Evolutionary conservation across 2,888 invertebrate species (phyloP), one percentile per base, ranked within the genome.

Genomic region (Spisula subtruncata): DNA sequence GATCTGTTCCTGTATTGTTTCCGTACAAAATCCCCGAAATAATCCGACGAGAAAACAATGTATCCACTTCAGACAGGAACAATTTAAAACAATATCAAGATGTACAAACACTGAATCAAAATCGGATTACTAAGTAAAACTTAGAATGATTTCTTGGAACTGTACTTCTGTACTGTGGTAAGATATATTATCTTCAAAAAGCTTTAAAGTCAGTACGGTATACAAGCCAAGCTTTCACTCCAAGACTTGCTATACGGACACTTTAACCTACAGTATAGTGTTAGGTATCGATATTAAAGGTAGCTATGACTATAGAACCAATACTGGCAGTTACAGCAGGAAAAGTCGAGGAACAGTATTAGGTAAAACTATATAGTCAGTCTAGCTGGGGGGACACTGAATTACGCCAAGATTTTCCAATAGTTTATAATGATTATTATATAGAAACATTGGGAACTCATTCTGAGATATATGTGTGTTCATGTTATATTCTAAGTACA

Each of bases 381-480:
- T 66, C 60, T 25, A 4, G 60, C 60, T 25, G 60, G 25, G 25
- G n/a, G 56, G 25, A n/a, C n/a, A 66, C n/a, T n/a, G n/a, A n/a
- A 66, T n/a, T 66, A 66, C 10, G 25, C 60, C 25, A 25, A 66
- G 25, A 25, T 25, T 66, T 66, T 66, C 60, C 60, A 66, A 66
- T 66, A 66, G 25, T 66, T 66, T 66, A 66, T 66, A 66, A 66
- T 66, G 60, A 66, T 25, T 66, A 25, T 66, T 66, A 66, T 66
- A 66, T 66, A 1, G 60, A n/a, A 66, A n/a, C 60, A 66, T 41
- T 41, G 41, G n/a, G 60, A 66, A 66, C 60, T 66, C n/a, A 66
- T 66, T 66, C 60, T 25, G 60, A 12, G 25, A 25, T 66, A 66
- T n/a, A n/a, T 60, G 60, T 25, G n/a, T 25, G 25, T 66, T 66